A percentile compares a stretch with the other conserved stretches of the same genome.
Conservation (phyloP, 2,113 vertebrate species). For the Sorex araneus region DNA sequence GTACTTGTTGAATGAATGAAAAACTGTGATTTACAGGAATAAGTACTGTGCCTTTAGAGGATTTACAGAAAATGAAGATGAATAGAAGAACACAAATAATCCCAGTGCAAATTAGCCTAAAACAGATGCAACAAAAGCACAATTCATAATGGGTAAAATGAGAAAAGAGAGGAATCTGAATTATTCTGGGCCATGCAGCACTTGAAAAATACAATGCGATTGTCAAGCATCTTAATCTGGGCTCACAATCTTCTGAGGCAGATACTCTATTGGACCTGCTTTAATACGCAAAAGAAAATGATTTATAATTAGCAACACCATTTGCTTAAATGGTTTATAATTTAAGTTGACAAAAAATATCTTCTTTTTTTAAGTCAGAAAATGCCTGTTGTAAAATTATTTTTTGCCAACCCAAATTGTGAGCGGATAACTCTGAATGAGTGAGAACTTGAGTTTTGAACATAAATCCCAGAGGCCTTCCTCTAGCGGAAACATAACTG, state of each 20-base stretch:
- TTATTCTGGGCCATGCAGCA: neutral
- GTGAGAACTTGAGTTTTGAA: conserved; percentile 10
- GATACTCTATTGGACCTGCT: neutral
- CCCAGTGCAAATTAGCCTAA: neutral
- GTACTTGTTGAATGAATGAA: neutral
- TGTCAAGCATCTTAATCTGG: neutral
- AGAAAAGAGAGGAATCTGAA: neutral
- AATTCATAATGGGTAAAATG: neutral
- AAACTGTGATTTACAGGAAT: neutral
- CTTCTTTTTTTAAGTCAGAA: conserved; percentile 40
- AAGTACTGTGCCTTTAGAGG: neutral
- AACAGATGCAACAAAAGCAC: neutral
- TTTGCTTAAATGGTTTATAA: conserved; percentile 47
- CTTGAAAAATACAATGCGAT: neutral
- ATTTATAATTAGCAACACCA: conserved; percentile 52
- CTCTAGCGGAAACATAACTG: neutral
- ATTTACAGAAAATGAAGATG: conserved; percentile 23
- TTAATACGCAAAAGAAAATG: conserved; percentile 52
- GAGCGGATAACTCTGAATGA: neutral
- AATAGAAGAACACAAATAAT: conserved; percentile 7
- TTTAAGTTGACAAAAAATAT: neutral
- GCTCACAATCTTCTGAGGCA: neutral
- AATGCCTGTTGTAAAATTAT: neutral
- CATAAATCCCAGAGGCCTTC: neutral
- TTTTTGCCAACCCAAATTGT: neutral